Evolutionary conservation across 2,888 invertebrate species (phyloP).

Genomic region (Brachypterus glaber): DNA sequence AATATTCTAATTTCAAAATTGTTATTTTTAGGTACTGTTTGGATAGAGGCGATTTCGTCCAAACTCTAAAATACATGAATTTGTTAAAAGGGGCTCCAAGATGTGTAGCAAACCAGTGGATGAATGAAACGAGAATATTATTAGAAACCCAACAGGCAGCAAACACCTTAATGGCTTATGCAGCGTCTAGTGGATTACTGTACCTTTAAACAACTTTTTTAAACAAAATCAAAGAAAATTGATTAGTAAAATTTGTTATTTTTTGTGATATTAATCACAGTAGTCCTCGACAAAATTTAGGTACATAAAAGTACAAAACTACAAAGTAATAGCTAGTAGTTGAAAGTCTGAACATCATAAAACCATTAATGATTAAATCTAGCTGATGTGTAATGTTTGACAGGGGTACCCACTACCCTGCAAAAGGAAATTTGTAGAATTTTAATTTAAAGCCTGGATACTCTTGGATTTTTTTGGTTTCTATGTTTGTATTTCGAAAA

Average conservation of each 20-base stretch:
- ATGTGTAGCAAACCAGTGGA: conserved; percentile 77
- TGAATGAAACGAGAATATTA: conserved; percentile 69
- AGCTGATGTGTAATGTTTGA: too few relatives aligned
- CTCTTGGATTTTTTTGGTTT: too few relatives aligned
- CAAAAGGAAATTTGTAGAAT: too few relatives aligned
- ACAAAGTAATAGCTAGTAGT: background rate
- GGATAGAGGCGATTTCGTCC: conserved; percentile 77
- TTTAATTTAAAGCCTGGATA: too few relatives aligned
- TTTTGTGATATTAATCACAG: too few relatives aligned
- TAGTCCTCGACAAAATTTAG: too few relatives aligned
- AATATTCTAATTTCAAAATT: conserved; percentile 7
- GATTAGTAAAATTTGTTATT: too few relatives aligned
- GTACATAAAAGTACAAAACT: background rate
- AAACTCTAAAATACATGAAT: conserved; percentile 78
- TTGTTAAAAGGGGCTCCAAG: conserved; percentile 82
- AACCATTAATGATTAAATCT: too few relatives aligned
- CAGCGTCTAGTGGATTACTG: conserved; percentile 63
- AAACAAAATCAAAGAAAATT: too few relatives aligned
- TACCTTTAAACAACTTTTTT: conserved; percentile 34
- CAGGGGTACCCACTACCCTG: too few relatives aligned
- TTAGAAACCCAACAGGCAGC: conserved; percentile 88
- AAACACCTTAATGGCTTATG: conserved; percentile 80
- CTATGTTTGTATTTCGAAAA: too few relatives aligned
- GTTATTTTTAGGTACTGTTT: conserved; percentile 62
- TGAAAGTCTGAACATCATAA: background rate